phyloP scores from a whole-genome alignment of 2,113 vertebrate genomes.

The Uria aalge region DNA sequence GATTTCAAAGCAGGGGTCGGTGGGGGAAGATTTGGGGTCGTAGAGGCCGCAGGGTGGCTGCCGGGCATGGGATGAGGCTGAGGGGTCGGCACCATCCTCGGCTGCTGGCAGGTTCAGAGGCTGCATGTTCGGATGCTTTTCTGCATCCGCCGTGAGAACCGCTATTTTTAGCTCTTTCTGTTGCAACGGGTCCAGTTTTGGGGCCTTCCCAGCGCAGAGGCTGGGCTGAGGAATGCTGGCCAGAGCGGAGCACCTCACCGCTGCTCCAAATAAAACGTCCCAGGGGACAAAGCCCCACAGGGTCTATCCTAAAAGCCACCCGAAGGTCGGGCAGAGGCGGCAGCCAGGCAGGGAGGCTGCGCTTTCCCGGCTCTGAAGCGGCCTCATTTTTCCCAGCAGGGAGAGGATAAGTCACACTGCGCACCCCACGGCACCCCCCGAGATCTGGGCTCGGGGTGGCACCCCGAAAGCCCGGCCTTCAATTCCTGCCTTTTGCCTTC shows the following conservation, averaged over 20 bases:
- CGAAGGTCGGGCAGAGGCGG: fast-evolving
- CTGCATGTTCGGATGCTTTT: background rate
- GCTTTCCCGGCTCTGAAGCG: background rate
- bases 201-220: background rate
- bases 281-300: background rate
- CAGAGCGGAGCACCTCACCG: background rate
- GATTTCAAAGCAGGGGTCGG: fast-evolving
- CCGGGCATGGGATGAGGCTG: background rate
- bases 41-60: background rate
- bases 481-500: background rate
- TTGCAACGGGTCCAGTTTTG: background rate
- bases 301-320: background rate
- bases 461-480: background rate
- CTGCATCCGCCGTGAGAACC: background rate
- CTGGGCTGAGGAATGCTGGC: background rate
- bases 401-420: background rate
- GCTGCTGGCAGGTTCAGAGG: background rate
- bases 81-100: fast-evolving
- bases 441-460: background rate
- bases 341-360: background rate
- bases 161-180: background rate
- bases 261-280: background rate
- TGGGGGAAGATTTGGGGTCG: fast-evolving
- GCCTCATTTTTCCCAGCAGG: background rate
- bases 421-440: fast-evolving